Base-by-base conservation (phyloP, 2,888 invertebrate species). In the Drosophila anceps region DNA sequence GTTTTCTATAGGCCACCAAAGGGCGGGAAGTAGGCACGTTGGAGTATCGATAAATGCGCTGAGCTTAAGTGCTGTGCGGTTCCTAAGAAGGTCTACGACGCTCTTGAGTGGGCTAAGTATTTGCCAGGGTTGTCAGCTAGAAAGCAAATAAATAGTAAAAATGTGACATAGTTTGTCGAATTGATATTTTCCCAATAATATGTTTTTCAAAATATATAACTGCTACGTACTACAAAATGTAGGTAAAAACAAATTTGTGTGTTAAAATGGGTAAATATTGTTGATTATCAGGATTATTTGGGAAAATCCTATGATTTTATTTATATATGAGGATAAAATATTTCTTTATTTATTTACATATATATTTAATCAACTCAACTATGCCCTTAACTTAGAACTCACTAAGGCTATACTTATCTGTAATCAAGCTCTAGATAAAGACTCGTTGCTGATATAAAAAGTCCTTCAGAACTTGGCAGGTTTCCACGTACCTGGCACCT, bases 11-110 rank as follows among this genome's bases (percentile, higher is more conserved):
- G 37, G 61, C 35, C 29, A 9, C 48, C 29, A 48, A 10, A 29
- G 10, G n/a, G 41, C 20, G 50, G 53, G 59, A 39, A 24, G 62
- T 27, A 31, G 61, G 57, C 61, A 53, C 27, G 37, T 58, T 69
- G 53, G 48, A 76, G 79, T 79, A 82, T 84, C 89, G 82, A 84
- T 88, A 88, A 88, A 82, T 87, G 87, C 74, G 61, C 69, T 55
- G 69, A 53, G 63, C 75, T 74, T 73, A 82, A 82, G 82, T 81
- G 82, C 70, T 71, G 33, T 46, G 68, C 37, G 60, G 57, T 60
- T 59, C 76, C 68, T 79, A 67, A 70, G 70, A 64, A 62, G 58
- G 37, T 43, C 64, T 64, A 69, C 75, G 66, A 27, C 65, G 46
- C 55, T 82, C 80, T 69, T 66, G 80, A 87, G 80, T 79, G 82